Base-by-base conservation (phyloP, 2,797 vertebrate species). In the Myotis findleyi region DNA sequence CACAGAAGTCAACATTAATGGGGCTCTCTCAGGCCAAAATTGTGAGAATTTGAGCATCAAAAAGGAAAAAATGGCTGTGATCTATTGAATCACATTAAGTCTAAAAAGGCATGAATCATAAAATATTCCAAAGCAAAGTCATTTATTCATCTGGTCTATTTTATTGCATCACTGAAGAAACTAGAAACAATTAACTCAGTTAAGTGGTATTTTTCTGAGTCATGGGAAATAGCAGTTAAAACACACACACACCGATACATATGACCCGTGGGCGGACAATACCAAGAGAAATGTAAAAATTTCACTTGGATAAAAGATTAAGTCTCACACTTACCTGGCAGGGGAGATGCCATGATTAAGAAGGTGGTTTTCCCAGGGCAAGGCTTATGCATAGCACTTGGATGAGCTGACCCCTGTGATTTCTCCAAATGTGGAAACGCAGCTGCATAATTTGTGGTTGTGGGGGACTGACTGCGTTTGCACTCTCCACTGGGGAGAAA, bases 71-170 rank as follows among this genome's bases (percentile, higher is more conserved):
- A 27, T 30, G 89, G 23, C 3, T n/a, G 0, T 59, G n/a, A 36
- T 86, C 36, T 49, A n/a, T 51, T 87, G 21, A 77, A 88, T 68
- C 55, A 57, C 6, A 49, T 86, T 89, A 33, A 57, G 49, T n/a
- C n/a, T 77, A 44, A 82, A 96, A 92, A 53, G 2, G 49, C 9
- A n/a, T 84, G 33, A 87, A 41, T 75, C 21, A 51, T 20, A 41
- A 44, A 89, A 53, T 55, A 87, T 68, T 91, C n/a, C 73, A 38
- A 72, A 87, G 49, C 81, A 23, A 93, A 79, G 72, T 53, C 25
- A 83, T 49, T 76, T 49, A 47, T 71, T 81, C 17, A 72, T 38
- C 18, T 73, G 44, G 7, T 66, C 49, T 68, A 44, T 68, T 77
- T 89, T 27, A 82, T 69, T 84, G 21, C 2, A 66, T 36, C 27